phyloP scores from a whole-genome alignment of 2,113 vertebrate species.

The Prietella phreatophila region DNA sequence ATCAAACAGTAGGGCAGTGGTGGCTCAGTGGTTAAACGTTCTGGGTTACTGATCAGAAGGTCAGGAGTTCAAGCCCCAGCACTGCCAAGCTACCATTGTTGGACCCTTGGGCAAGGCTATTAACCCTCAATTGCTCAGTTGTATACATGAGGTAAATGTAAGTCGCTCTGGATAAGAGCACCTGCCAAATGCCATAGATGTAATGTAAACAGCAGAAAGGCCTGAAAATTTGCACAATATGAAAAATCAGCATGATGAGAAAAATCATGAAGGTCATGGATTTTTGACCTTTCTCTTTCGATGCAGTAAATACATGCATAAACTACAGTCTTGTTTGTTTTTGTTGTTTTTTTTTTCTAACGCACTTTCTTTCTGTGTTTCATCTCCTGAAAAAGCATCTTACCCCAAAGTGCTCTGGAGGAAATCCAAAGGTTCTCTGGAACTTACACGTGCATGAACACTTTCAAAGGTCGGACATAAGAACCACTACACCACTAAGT shows the following conservation, averaged over 20 bases:
- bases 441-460: slow-evolving; percentile 98
- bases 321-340: background rate
- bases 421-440: slow-evolving; percentile 96
- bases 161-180: no score
- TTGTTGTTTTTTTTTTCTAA: background rate
- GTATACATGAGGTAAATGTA: no score
- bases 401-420: slow-evolving; percentile 92
- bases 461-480: slow-evolving; percentile 94
- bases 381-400: slow-evolving; percentile 74
- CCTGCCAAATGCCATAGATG: no score
- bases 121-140: no score
- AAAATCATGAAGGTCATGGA: background rate
- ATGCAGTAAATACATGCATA: background rate
- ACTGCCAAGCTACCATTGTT: no score
- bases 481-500: slow-evolving; percentile 37
- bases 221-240: no score
- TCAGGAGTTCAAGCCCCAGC: no score
- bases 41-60: no score
- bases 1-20: no score
- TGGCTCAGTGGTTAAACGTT: no score
- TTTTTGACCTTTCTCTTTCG: background rate
- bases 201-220: background rate
- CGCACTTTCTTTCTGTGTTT: background rate
- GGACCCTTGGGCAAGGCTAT: no score
- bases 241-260: background rate